Evolutionary conservation across 2,888 invertebrate genomes (phyloP).

Genomic region (Pseudoips prasinana): DNA sequence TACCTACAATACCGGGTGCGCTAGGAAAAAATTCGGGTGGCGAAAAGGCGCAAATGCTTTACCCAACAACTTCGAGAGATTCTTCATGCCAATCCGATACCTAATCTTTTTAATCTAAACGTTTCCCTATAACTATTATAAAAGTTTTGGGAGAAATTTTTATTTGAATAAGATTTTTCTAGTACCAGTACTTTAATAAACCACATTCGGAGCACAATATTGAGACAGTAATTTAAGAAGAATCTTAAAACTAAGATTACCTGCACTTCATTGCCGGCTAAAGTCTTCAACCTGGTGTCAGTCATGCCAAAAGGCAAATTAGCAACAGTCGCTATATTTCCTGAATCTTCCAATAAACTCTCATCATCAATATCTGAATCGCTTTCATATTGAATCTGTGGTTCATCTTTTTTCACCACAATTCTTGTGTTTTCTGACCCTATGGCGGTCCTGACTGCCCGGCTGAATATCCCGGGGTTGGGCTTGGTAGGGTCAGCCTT

Average conservation of each 20-base stretch:
- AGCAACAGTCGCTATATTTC: constrained; percentile 45
- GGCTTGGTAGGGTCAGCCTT: constrained; percentile 53
- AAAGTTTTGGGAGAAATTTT: too few species aligned
- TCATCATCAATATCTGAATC: constrained; percentile 54
- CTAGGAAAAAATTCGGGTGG: too few species aligned
- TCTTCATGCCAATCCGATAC: too few species aligned
- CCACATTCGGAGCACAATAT: too few species aligned
- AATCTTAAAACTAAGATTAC: constrained; percentile 46
- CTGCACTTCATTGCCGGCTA: constrained; percentile 71
- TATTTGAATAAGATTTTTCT: too few species aligned
- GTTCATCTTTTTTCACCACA: constrained; percentile 44
- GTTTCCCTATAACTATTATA: too few species aligned
- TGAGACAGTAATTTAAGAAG: constrained; percentile 1
- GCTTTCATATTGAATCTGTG: constrained; percentile 51
- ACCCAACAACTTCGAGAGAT: too few species aligned
- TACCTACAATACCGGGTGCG: too few species aligned
- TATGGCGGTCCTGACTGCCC: constrained; percentile 62
- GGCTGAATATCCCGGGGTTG: constrained; percentile 62
- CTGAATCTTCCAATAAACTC: constrained; percentile 31
- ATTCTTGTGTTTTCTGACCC: constrained; percentile 38
- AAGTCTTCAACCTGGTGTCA: constrained; percentile 60
- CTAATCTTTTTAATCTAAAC: too few species aligned
- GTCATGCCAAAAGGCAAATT: constrained; percentile 75
- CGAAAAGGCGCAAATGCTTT: too few species aligned
- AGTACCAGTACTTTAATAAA: too few species aligned